Conservation (phyloP, 2,113 vertebrate genomes). For the Corapipo altera region DNA sequence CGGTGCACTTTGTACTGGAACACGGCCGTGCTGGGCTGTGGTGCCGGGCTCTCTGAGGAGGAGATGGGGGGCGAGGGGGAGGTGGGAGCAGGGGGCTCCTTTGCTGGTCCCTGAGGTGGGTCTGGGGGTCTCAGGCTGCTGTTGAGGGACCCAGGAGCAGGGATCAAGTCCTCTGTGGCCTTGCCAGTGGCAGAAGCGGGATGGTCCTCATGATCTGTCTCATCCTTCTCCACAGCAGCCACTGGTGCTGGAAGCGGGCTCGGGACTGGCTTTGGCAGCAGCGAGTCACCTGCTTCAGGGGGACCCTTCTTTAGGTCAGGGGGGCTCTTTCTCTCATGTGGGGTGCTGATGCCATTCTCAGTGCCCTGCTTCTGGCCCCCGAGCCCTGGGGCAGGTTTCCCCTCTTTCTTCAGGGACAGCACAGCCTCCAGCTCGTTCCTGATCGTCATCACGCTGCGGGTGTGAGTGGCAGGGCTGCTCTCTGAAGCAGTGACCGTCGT, state of each 20-base stretch:
- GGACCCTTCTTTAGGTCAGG: not conserved
- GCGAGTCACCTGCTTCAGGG: not conserved
- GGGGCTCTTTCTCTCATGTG: not conserved
- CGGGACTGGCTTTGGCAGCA: not conserved
- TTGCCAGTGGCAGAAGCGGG: not conserved
- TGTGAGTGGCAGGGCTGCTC: not conserved
- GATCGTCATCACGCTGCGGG: slow-evolving; percentile 66
- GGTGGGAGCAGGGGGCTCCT: not conserved
- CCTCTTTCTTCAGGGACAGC: slow-evolving; percentile 66
- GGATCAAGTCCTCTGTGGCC: not conserved
- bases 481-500: not conserved
- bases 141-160: not conserved
- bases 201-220: not conserved
- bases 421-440: slow-evolving; percentile 74
- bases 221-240: not conserved
- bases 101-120: not conserved
- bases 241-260: not conserved
- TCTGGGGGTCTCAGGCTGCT: not conserved
- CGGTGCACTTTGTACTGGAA: slow-evolving; percentile 68
- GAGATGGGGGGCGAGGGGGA: not conserved
- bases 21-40: rapidly evolving
- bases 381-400: not conserved
- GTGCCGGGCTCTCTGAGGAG: not conserved
- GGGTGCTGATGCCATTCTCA: slow-evolving; percentile 6
- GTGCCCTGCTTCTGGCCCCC: slow-evolving; percentile 45